phyloP scores from a whole-genome alignment of 1,140 invertebrate species.

The Bicyclus anynana region DNA sequence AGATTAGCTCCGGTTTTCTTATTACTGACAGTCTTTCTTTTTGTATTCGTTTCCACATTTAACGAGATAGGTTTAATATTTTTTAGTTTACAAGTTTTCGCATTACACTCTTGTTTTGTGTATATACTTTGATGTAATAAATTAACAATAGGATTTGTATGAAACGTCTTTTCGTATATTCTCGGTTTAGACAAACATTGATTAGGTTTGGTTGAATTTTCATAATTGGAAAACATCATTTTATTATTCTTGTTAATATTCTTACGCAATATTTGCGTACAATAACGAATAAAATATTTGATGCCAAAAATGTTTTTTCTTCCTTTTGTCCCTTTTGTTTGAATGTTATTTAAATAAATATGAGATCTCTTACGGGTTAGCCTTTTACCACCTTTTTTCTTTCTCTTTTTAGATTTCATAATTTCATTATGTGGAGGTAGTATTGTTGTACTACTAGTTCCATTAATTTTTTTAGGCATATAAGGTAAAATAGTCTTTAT shows the following conservation, averaged over 20 bases:
- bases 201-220: slow-evolving; percentile 14
- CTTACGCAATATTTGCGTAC: slow-evolving; percentile 11
- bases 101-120: background rate
- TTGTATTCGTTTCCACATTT: background rate
- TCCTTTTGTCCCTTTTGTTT: background rate
- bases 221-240: slow-evolving; percentile 27
- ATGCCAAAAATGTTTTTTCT: background rate
- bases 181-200: background rate
- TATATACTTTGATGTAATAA: background rate
- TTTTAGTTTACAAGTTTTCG: background rate
- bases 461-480: slow-evolving; percentile 36
- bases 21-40: too few relatives aligned
- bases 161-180: slow-evolving; percentile 3
- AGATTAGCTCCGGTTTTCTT: background rate
- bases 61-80: background rate
- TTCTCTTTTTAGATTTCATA: background rate
- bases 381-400: slow-evolving; percentile 5
- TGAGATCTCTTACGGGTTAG: slow-evolving; percentile 21
- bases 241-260: too few relatives aligned
- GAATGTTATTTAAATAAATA: background rate
- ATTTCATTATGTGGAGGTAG: slow-evolving; percentile 10
- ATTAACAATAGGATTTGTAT: background rate
- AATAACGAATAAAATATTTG: slow-evolving; percentile 17
- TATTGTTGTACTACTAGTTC: slow-evolving; percentile 31
- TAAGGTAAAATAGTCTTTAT: slow-evolving; percentile 39